Conservation (phyloP, 2,888 invertebrate genomes). For the Caenorhabditis sinica region DNA sequence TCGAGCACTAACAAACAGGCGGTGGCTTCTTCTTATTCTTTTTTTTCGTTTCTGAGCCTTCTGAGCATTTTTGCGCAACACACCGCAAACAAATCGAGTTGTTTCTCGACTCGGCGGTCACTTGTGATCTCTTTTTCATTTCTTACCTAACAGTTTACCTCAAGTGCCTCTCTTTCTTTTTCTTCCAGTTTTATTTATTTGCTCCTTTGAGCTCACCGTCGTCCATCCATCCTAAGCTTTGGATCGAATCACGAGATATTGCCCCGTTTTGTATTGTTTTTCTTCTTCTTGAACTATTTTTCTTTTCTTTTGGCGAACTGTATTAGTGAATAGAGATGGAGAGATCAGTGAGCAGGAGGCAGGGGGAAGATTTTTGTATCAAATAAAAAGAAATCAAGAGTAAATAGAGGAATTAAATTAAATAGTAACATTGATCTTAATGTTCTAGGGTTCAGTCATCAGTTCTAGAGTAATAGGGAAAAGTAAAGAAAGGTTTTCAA, state of each 20-base stretch:
- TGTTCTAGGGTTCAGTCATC: background rate
- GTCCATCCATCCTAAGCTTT: background rate
- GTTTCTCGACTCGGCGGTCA: conserved; percentile 15
- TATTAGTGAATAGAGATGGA: background rate
- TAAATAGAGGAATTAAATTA: background rate
- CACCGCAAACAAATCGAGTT: conserved; percentile 7
- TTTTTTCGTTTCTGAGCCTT: background rate
- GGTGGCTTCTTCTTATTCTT: conserved; percentile 1
- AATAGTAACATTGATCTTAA: background rate
- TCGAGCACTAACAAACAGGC: conserved; percentile 25
- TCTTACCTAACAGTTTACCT: conserved; percentile 34
- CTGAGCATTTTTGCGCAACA: conserved; percentile 22
- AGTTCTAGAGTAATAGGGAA: background rate
- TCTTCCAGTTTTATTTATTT: conserved; percentile 15
- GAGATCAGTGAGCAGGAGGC: conserved; percentile 24
- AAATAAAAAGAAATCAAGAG: conserved; percentile 7
- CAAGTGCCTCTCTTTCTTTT: background rate
- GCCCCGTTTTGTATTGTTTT: conserved; percentile 17
- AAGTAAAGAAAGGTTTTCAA: background rate
- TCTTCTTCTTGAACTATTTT: conserved; percentile 1
- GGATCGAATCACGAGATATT: conserved; percentile 13
- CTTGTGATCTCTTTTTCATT: conserved; percentile 29
- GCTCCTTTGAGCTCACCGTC: conserved; percentile 6
- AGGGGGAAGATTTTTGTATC: background rate
- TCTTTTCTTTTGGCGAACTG: background rate